Evolutionary conservation across 2,113 vertebrate genomes (phyloP).

Genomic region (Pelusios castaneus): DNA sequence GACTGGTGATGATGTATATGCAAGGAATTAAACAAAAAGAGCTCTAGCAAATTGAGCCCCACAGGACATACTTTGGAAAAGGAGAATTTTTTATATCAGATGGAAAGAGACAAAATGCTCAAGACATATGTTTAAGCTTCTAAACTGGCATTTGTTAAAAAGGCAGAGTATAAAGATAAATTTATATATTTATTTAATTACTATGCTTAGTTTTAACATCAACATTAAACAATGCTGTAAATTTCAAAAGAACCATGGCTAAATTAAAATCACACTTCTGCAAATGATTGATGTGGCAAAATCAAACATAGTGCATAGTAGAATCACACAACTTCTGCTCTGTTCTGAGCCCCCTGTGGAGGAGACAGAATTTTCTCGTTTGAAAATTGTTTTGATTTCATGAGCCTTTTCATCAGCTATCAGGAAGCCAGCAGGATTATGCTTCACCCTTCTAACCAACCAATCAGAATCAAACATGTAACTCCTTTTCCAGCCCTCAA

Average conservation of each 20-base stretch:
- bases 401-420: not conserved
- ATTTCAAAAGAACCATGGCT: not conserved
- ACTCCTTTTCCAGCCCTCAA: not conserved
- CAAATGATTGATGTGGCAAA: not conserved
- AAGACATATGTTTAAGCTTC: constrained; percentile 17
- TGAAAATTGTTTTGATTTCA: too few species aligned
- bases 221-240: not conserved
- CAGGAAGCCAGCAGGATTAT: not conserved
- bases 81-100: not conserved
- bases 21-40: not conserved
- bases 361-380: too few species aligned
- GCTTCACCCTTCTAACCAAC: not conserved
- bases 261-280: not conserved
- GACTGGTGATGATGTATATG: not conserved
- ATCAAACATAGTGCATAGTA: not conserved
- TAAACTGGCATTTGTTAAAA: not conserved
- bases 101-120: constrained; percentile 5
- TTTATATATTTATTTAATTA: not conserved
- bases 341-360: too few species aligned
- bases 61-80: not conserved
- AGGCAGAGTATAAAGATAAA: not conserved
- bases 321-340: not conserved
- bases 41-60: not conserved
- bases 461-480: not conserved
- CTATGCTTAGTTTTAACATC: not conserved